Evolutionary conservation across 2,797 vertebrate species (phyloP).

Genomic region (Chanos chanos): DNA sequence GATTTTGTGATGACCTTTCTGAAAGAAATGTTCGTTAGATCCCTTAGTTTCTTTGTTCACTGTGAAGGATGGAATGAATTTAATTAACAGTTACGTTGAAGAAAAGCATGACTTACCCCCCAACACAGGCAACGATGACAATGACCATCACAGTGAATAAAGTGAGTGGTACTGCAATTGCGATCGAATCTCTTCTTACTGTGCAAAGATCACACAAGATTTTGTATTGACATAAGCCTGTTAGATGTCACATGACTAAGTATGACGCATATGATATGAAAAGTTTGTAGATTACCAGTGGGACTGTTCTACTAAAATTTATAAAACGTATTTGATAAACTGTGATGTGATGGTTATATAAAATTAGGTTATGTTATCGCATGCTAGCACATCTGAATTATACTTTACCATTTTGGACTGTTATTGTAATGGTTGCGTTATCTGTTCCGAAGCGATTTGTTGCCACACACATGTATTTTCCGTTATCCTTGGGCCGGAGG

Average conservation of each 20-base stretch:
- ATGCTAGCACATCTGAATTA: background rate
- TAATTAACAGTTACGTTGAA: background rate
- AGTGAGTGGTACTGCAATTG: no score
- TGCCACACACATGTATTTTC: slow-evolving; percentile 3
- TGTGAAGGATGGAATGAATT: background rate
- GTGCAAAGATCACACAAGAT: no score
- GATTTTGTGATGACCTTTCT: background rate
- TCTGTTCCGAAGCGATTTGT: slow-evolving; percentile 13
- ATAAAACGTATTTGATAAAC: no score
- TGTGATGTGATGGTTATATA: no score
- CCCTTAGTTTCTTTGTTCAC: background rate
- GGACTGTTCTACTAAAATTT: no score
- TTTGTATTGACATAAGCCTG: no score
- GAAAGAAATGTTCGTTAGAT: background rate
- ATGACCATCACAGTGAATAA: no score
- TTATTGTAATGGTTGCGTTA: background rate
- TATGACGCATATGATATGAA: no score
- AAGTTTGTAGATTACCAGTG: no score
- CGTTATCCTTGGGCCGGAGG: background rate
- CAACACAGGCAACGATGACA: background rate
- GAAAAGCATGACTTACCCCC: background rate
- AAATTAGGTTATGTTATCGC: background rate
- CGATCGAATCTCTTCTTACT: no score
- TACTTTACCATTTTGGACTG: background rate
- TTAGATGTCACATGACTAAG: no score